Base-by-base conservation (phyloP, 2,797 vertebrate genomes). In the Bradypodion ventrale region DNA sequence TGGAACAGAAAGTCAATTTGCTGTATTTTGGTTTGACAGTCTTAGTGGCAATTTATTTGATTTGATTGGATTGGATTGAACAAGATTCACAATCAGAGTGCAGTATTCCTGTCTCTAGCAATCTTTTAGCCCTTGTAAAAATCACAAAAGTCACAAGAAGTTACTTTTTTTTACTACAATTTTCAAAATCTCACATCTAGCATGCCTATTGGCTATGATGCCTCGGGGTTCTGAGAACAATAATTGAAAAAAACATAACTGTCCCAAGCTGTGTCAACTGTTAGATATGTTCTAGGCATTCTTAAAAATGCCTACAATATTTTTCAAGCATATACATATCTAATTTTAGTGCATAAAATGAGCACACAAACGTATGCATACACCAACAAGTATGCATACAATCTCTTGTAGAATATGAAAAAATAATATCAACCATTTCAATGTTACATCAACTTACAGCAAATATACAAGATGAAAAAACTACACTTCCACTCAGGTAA, bases 321-420 rank as follows among this genome's bases (percentile, higher is more conserved):
- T 44, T 75, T 75, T 65, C 32, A 7, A 52, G 49, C 74, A 21
- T 72, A 63, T 56, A 81, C 87, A 42, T n/a, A n/a, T 32, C 83
- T 82, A 76, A 37, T 3, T 66, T 88, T 75, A 73, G 66, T 69
- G 0, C 72, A 27, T 23, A 0, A n/a, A 56, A 49, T 7, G 46
- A 83, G 69, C 49, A 90, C 63, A 15, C 25, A 77, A 21, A 40
- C 75, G 19, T 15, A 49, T 12, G 25, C 23, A 29, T 32, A 56
- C 52, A 32, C 12, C 60, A 23, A 35, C 52, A 19, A 49, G 60
- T 25, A n/a, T 75, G 5, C 35, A 25, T 49, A 12, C 46, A 49
- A 49, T 49, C 12, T 7, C 5, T 5, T 72, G 40, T 16, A 65
- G 35, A 56, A 27, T 23, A 77, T 44, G 2, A 6, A 6, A 75